Conservation (phyloP, 2,797 vertebrate genomes). For the Coccyzus lansbergi region DNA sequence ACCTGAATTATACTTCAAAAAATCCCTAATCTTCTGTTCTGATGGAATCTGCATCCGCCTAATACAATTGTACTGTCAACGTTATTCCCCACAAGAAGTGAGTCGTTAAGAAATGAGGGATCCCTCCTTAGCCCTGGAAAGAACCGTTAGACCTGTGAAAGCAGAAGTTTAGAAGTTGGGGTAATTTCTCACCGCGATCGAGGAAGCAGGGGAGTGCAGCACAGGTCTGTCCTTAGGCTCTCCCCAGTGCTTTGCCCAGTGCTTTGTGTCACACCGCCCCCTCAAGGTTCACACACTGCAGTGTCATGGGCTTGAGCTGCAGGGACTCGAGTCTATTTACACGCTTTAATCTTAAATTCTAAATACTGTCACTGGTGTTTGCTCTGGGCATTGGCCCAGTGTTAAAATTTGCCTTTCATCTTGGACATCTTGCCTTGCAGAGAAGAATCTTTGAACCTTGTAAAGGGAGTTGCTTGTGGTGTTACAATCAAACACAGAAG, state of each 20-base stretch:
- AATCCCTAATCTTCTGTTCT: background rate
- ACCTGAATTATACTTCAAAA: background rate
- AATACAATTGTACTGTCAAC: background rate
- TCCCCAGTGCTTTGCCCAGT: too few species aligned
- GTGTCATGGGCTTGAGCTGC: background rate
- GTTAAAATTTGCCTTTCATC: background rate
- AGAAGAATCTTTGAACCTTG: slow-evolving; percentile 36
- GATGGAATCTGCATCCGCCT: background rate
- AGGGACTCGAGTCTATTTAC: background rate
- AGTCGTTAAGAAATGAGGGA: background rate
- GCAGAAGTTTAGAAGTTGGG: background rate
- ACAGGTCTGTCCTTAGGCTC: background rate
- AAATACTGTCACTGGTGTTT: background rate
- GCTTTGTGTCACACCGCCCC: slow-evolving; percentile 42
- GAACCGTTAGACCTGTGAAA: background rate
- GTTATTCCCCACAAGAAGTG: background rate
- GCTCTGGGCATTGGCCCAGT: background rate
- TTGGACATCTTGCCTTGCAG: slow-evolving; percentile 50
- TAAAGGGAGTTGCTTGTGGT: slow-evolving; percentile 14
- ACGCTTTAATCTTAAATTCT: background rate
- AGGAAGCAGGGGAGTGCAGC: background rate
- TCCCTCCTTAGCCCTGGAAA: background rate
- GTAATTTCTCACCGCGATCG: background rate
- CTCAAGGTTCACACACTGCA: background rate
- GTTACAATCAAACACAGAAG: slow-evolving; percentile 71